Evolutionary conservation across 2,888 invertebrate genomes (phyloP), one percentile per base, ranked within the genome.

Genomic region (Slavum lentiscoides): DNA sequence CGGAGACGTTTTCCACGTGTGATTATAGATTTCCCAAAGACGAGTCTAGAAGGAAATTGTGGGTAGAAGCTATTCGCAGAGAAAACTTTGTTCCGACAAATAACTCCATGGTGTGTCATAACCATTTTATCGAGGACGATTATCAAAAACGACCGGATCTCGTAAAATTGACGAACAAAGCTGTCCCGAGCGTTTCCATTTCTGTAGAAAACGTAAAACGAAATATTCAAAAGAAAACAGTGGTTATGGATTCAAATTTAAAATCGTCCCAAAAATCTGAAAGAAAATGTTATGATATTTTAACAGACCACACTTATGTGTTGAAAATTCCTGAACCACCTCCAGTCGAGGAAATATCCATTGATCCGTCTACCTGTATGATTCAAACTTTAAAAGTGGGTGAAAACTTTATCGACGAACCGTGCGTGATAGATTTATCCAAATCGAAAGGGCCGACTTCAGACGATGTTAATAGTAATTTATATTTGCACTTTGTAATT

Each of bases 251-350:
- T 37, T 49, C 17, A 4, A 49, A 8, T 15, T 21, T 21, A 37
- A 75, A 49, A 49, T 49, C 13, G 11, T 49, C 49, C 49, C 49
- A 11, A 49, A 13, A 67, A 23, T 13, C 58, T 43, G 67, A 15
- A 43, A 67, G 17, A 23, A 67, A 75, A 39, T 43, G 23, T 39
- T 43, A 67, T 37, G 17, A 64, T 55, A 21, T 64, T 75, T 75
- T 67, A 67, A 58, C 66, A 13, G 74, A 75, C 15, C 75, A 75
- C 15, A 75, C 21, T 30, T 75, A 75, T 59, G 75, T 75, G 4
- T 4, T 58, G 4, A 58, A 23, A 67, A 6, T 67, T 58, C 58
- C 43, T 0, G 58, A 75, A 7, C 6, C 17, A n/a, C 3, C 7
- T 8, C 30, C 62, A 55, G 37, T 19, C 15, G 19, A 55, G 19